A percentile compares a stretch with the other conserved stretches of the same genome.
phyloP scores from a whole-genome alignment of 2,888 invertebrate genomes.

The Phaedon cochleariae region DNA sequence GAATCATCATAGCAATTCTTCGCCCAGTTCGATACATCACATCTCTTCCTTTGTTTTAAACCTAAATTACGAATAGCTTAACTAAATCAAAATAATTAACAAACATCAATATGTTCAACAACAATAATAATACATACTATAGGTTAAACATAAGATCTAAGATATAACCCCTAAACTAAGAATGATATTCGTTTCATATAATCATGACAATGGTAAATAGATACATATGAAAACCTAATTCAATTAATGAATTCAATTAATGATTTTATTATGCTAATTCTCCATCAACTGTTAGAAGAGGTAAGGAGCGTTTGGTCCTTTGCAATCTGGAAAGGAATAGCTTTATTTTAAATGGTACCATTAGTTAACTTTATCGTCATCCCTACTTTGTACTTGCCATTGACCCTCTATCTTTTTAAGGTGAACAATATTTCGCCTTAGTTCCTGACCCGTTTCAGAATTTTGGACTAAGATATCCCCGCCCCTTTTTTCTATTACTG shows the following conservation, averaged over 20 bases:
- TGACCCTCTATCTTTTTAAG: background rate
- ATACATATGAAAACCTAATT: background rate
- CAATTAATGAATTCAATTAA: background rate
- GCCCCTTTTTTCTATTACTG: constrained; percentile 8
- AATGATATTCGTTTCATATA: background rate
- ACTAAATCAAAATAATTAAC: no score
- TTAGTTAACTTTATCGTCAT: background rate
- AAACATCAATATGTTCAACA: background rate
- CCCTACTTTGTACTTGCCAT: background rate
- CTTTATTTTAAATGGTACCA: background rate
- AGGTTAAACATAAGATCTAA: background rate
- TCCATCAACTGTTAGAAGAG: background rate
- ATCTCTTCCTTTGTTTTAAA: no score
- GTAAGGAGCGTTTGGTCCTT: background rate
- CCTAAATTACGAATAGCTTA: no score
- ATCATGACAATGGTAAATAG: background rate
- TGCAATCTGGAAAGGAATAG: background rate
- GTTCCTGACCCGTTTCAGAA: background rate
- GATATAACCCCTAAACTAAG: background rate
- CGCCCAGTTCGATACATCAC: no score
- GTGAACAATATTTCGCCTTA: constrained; percentile 1
- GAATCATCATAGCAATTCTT: no score
- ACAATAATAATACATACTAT: background rate
- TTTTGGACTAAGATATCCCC: background rate
- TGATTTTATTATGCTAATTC: background rate